Percentiles rank a stretch among this genome's conserved stretches.
phyloP scores from a whole-genome alignment of 2,888 invertebrate genomes.

The Taphrorychus bicolor region DNA sequence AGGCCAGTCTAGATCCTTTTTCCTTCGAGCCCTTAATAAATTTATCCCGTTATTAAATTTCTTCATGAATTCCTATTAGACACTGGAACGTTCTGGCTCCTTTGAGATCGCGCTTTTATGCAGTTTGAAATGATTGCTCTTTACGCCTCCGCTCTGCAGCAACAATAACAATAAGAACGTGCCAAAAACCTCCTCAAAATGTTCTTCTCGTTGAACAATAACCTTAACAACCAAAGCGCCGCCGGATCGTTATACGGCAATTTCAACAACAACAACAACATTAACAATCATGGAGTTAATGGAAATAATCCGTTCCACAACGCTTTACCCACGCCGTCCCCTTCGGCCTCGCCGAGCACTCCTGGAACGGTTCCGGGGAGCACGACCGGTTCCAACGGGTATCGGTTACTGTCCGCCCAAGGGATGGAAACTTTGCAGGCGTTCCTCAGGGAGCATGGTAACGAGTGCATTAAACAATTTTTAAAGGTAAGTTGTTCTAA shows the following conservation, averaged over 20 bases:
- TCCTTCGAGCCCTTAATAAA: conserved; percentile 10
- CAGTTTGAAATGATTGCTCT: neutral
- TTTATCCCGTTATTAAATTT: conserved; percentile 23
- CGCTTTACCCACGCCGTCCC: conserved; percentile 14
- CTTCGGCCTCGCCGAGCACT: conserved; percentile 42
- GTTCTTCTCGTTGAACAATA: conserved; percentile 51
- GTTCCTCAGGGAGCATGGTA: conserved; percentile 70
- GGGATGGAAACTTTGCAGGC: conserved; percentile 69
- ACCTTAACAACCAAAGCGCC: conserved; percentile 38
- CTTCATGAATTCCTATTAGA: conserved; percentile 2
- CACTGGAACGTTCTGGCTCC: conserved; percentile 7
- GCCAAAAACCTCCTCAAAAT: too few species aligned
- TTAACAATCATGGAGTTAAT: conserved; percentile 45
- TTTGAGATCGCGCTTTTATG: neutral
- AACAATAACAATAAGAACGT: too few species aligned
- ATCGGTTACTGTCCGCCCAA: conserved; percentile 65
- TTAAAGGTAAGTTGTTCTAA: conserved; percentile 64
- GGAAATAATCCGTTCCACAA: conserved; percentile 36
- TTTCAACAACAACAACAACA: conserved; percentile 46
- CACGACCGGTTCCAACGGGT: conserved; percentile 64
- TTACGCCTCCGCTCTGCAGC: neutral
- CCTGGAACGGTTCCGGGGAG: conserved; percentile 45
- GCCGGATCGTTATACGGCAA: conserved; percentile 5
- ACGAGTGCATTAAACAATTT: conserved; percentile 70
- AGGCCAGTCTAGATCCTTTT: conserved; percentile 1